Conservation (phyloP, 2,797 vertebrate species). For the Gymnopithys bicolor region DNA sequence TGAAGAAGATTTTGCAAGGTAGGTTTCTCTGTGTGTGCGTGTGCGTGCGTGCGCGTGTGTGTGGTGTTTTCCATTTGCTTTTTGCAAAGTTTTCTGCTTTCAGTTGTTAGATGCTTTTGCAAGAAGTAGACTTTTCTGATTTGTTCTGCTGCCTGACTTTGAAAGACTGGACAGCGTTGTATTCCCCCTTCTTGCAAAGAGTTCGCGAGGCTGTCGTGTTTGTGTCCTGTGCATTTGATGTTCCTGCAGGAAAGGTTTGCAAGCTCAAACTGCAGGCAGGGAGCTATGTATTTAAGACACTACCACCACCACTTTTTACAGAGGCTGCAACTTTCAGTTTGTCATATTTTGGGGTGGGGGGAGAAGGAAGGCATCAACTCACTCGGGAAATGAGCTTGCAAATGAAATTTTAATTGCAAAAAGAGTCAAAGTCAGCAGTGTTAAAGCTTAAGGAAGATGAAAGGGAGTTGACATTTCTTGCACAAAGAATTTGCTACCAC, state of each 20-base stretch:
- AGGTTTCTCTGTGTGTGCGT: constrained; percentile 71
- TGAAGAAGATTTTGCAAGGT: constrained; percentile 82
- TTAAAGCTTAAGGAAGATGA: constrained; percentile 10
- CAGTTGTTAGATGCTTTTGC: constrained; percentile 72
- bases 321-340: constrained; percentile 55
- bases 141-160: constrained; percentile 67
- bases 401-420: constrained; percentile 61
- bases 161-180: constrained; percentile 37
- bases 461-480: constrained; percentile 20
- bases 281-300: not conserved
- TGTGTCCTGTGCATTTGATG: constrained; percentile 62
- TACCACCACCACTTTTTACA: not conserved
- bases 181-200: constrained; percentile 32
- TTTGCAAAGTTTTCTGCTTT: constrained; percentile 78
- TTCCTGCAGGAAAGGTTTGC: constrained; percentile 58
- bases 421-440: constrained; percentile 56
- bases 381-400: constrained; percentile 49
- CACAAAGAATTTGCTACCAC: constrained; percentile 1
- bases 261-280: constrained; percentile 9
- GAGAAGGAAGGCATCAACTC: not conserved
- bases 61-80: constrained; percentile 64
- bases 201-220: constrained; percentile 51
- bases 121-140: constrained; percentile 64
- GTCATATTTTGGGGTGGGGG: constrained; percentile 20
- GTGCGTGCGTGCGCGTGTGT: not conserved